phyloP scores from a whole-genome alignment of 2,797 vertebrate species.

The Notolabrus celidotus region DNA sequence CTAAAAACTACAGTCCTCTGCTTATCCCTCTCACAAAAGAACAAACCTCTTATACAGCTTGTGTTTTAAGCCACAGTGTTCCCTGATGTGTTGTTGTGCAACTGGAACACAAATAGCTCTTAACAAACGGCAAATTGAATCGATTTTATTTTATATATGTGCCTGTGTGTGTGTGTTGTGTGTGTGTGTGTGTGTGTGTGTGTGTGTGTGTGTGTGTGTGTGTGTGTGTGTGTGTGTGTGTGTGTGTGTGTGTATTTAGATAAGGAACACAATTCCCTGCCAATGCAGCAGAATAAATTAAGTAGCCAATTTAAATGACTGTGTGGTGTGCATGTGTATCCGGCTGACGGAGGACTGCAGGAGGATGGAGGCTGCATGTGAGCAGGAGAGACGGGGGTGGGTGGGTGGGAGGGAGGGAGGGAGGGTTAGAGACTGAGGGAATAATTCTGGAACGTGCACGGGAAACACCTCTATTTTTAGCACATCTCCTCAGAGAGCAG shows the following conservation, averaged over 20 bases:
- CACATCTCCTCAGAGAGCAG: slow-evolving; percentile 67
- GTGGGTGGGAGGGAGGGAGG: slow-evolving; percentile 14
- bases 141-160: slow-evolving; percentile 12
- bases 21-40: slow-evolving; percentile 7
- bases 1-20: background rate
- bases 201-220: background rate
- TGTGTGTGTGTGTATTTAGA: slow-evolving; percentile 6
- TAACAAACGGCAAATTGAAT: slow-evolving; percentile 20
- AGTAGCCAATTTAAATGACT: slow-evolving; percentile 34
- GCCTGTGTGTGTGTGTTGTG: background rate
- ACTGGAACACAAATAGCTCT: slow-evolving; percentile 24
- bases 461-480: slow-evolving; percentile 85
- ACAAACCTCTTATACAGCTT: slow-evolving; percentile 3
- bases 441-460: slow-evolving; percentile 72
- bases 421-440: slow-evolving; percentile 51
- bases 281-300: slow-evolving; percentile 40
- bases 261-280: slow-evolving; percentile 32
- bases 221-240: background rate
- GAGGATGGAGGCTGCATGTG: slow-evolving; percentile 29
- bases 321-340: slow-evolving; percentile 38
- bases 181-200: background rate
- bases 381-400: slow-evolving; percentile 9
- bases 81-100: background rate
- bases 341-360: slow-evolving; percentile 37
- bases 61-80: slow-evolving; percentile 8